These are phyloP conservation scores for Gobius niger DNA, from an alignment of 2,113 vertebrate species.

Conservation along the genomic window DNA sequence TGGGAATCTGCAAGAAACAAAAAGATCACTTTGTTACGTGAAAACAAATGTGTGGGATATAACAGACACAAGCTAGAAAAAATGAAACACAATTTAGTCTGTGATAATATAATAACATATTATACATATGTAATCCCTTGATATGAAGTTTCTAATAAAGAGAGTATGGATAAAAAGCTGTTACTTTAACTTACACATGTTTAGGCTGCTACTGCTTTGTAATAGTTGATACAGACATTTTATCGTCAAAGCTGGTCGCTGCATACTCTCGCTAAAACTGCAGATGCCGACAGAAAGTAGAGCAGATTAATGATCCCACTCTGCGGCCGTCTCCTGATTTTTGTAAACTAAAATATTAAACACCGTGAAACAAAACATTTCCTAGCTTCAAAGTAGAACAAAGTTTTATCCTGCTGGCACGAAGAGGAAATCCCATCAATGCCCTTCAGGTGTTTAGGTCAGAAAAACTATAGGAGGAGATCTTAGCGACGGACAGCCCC, in stretches of 20 bases:
- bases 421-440: conserved; percentile 49
- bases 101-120: conserved; percentile 11
- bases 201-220: conserved; percentile 14
- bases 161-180: conserved; percentile 14
- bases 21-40: conserved; percentile 13
- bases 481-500: conserved; percentile 8
- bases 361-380: conserved; percentile 32
- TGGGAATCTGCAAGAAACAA: conserved; percentile 83
- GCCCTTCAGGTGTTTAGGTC: conserved; percentile 33
- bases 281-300: conserved; percentile 27
- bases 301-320: conserved; percentile 28
- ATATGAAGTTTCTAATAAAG: conserved; percentile 24
- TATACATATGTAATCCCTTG: neutral
- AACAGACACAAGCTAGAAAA: conserved; percentile 9
- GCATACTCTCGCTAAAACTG: conserved; percentile 25
- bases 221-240: conserved; percentile 18
- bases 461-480: conserved; percentile 15
- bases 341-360: conserved; percentile 59
- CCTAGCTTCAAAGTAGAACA: conserved; percentile 35
- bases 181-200: conserved; percentile 26
- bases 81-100: neutral
- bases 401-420: conserved; percentile 31
- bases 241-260: conserved; percentile 4
- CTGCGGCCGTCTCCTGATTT: conserved; percentile 18
- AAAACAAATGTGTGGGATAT: conserved; percentile 4